These are phyloP conservation scores for Pygoscelis adeliae DNA, from an alignment of 2,113 vertebrate genomes.

Conservation along the genomic window DNA sequence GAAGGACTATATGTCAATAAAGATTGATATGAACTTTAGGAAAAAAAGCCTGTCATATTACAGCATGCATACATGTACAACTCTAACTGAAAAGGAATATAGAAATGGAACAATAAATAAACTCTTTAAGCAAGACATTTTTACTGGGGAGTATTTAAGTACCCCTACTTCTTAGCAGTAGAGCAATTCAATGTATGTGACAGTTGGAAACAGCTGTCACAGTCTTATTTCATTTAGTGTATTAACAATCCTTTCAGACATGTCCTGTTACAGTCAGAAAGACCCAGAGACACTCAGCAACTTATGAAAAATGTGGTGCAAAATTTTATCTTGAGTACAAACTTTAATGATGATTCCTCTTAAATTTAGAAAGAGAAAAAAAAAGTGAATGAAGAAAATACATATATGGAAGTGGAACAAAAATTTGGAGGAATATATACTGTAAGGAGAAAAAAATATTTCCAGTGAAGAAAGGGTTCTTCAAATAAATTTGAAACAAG, in stretches of 20 bases:
- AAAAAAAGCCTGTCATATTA: not conserved
- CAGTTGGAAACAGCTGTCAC: not conserved
- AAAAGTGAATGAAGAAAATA: not conserved
- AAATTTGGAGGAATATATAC: not conserved
- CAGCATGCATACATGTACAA: not conserved
- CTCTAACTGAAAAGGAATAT: not conserved
- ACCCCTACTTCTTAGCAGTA: not conserved
- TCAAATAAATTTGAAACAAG: slow-evolving; percentile 9
- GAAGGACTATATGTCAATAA: not conserved
- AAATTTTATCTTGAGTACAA: not conserved
- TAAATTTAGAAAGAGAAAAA: not conserved
- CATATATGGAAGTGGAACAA: not conserved
- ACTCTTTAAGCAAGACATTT: not conserved
- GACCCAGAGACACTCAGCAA: not conserved
- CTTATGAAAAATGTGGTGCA: not conserved
- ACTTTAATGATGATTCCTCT: not conserved
- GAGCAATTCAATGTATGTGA: not conserved
- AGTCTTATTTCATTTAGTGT: not conserved
- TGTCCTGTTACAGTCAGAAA: not conserved
- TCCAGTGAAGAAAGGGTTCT: slow-evolving; percentile 2
- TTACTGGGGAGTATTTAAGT: not conserved
- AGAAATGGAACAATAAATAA: not conserved
- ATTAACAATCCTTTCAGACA: not conserved
- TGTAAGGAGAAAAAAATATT: not conserved
- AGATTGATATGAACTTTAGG: not conserved